phyloP scores from a whole-genome alignment of 2,888 invertebrate species.

The Exephanes ischioxanthus region DNA sequence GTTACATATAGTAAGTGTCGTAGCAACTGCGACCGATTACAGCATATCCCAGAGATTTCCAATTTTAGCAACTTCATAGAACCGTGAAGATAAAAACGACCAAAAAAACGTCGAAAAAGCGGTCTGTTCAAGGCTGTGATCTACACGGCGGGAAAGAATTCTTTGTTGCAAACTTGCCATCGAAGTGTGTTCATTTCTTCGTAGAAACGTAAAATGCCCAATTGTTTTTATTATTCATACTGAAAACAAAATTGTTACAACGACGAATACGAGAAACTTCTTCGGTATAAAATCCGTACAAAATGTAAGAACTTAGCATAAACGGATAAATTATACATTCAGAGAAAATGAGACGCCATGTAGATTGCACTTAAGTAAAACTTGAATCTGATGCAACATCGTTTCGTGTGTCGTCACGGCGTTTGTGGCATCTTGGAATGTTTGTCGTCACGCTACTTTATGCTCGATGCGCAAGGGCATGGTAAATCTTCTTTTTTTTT shows the following conservation, averaged over 20 bases:
- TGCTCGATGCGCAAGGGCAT: slow-evolving; percentile 30
- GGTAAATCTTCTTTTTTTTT: slow-evolving; percentile 13
- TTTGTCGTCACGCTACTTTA: slow-evolving; percentile 51
- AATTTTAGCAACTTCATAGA: not conserved
- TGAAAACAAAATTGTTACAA: slow-evolving; percentile 9
- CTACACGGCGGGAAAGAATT: not conserved
- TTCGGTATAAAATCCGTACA: slow-evolving; percentile 10
- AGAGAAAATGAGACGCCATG: slow-evolving; percentile 72
- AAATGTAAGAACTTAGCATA: slow-evolving; percentile 51
- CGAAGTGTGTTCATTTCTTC: not conserved
- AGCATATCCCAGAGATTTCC: not conserved
- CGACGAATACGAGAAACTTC: slow-evolving; percentile 14
- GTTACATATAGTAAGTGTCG: not conserved
- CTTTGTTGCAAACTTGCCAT: not conserved
- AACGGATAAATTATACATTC: slow-evolving; percentile 77
- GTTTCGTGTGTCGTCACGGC: slow-evolving; percentile 79
- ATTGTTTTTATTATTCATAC: not conserved
- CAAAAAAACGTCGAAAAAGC: not conserved
- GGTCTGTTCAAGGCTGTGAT: not conserved
- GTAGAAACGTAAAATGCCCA: not conserved
- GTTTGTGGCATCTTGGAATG: slow-evolving; percentile 71
- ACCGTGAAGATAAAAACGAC: not conserved
- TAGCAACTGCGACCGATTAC: not conserved
- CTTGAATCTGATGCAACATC: slow-evolving; percentile 84
- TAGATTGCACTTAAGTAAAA: slow-evolving; percentile 79